phyloP scores from a whole-genome alignment of 2,113 vertebrate genomes.

The Dromas ardeola region DNA sequence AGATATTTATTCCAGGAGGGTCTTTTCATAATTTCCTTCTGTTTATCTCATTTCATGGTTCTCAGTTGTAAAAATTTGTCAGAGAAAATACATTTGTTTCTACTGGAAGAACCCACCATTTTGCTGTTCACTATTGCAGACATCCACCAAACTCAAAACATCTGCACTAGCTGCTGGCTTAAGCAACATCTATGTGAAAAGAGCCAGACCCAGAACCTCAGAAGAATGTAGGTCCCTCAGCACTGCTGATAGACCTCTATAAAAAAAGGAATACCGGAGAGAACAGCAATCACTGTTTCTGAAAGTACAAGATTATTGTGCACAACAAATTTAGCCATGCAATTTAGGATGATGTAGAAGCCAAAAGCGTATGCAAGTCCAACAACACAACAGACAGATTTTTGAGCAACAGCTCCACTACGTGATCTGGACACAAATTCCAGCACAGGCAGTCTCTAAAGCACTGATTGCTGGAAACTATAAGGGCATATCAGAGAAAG shows the following conservation, averaged over 20 bases:
- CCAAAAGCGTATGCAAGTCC: neutral
- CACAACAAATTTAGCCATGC: neutral
- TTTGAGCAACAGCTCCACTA: neutral
- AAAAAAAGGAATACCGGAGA: neutral
- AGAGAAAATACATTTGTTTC: neutral
- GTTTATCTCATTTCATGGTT: neutral
- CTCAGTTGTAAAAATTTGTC: neutral
- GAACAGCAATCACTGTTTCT: neutral
- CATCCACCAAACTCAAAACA: neutral
- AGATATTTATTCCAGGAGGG: neutral
- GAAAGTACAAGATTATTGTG: neutral
- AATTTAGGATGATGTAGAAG: neutral
- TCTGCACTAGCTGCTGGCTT: neutral
- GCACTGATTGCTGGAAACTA: neutral
- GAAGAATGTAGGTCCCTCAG: neutral
- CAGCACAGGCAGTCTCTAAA: neutral
- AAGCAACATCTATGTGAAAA: neutral
- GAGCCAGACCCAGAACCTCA: neutral
- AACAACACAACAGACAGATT: neutral
- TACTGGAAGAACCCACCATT: neutral
- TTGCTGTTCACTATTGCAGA: neutral
- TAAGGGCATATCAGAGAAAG: neutral
- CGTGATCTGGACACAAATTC: neutral
- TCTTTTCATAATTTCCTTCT: neutral
- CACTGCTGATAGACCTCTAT: neutral